Evolutionary conservation across 2,888 invertebrate species (phyloP).

Genomic region (Agapetus fuscipes): DNA sequence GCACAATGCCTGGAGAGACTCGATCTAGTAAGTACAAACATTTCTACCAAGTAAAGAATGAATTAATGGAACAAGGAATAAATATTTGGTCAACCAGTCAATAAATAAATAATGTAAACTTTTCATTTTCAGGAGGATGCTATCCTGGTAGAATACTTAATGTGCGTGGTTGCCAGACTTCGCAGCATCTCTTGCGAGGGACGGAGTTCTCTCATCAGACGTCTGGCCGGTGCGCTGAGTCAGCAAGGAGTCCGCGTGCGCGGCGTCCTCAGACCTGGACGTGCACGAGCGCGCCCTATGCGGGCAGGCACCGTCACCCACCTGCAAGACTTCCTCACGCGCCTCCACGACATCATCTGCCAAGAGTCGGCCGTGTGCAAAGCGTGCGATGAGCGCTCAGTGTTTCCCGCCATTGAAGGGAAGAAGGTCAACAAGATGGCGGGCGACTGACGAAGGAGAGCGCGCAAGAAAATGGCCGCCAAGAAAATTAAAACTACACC

Average conservation of each 20-base stretch:
- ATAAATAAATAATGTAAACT: too few species aligned
- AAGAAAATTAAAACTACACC: too few species aligned
- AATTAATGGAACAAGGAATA: too few species aligned
- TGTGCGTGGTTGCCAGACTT: slow-evolving; percentile 58
- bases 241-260: slow-evolving; percentile 51
- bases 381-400: slow-evolving; percentile 6
- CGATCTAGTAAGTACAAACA: slow-evolving; percentile 33
- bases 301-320: slow-evolving; percentile 16
- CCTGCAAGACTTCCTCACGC: slow-evolving; percentile 13
- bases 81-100: too few species aligned
- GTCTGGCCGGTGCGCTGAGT: slow-evolving; percentile 56
- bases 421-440: not conserved
- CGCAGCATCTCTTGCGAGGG: slow-evolving; percentile 51
- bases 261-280: slow-evolving; percentile 35
- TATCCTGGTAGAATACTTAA: slow-evolving; percentile 61
- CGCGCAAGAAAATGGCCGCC: not conserved
- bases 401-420: not conserved
- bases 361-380: slow-evolving; percentile 9
- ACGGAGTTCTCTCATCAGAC: slow-evolving; percentile 51
- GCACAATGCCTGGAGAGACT: slow-evolving; percentile 51
- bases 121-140: slow-evolving; percentile 52
- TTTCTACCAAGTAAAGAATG: too few species aligned
- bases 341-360: slow-evolving; percentile 6
- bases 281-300: slow-evolving; percentile 22
- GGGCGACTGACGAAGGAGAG: slow-evolving; percentile 1